phyloP scores from a whole-genome alignment of 2,888 invertebrate genomes.

The Conchocele bisecta region DNA sequence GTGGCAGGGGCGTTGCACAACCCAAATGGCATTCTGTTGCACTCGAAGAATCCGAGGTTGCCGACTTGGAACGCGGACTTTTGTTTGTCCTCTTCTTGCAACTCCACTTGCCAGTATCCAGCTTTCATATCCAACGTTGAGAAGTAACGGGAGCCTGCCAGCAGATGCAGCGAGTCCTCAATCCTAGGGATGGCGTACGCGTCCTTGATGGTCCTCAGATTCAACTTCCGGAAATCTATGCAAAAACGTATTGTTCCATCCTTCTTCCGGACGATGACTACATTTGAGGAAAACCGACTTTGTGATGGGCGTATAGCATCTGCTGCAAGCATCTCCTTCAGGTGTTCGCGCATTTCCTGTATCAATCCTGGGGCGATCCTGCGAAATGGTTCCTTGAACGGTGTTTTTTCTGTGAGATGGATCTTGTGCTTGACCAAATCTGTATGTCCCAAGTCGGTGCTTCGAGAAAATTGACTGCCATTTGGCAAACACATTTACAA shows the following conservation, averaged over 20 bases:
- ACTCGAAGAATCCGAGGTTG: too few species aligned
- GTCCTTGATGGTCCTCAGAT: slow-evolving; percentile 15
- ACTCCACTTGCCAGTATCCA: too few species aligned
- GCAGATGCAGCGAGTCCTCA: too few species aligned
- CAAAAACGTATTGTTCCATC: slow-evolving; percentile 17
- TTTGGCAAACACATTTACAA: slow-evolving; percentile 6
- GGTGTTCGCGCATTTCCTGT: slow-evolving; percentile 20
- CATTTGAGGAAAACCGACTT: slow-evolving; percentile 18
- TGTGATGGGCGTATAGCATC: too few species aligned
- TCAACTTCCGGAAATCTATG: slow-evolving; percentile 18
- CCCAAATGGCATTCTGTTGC: too few species aligned
- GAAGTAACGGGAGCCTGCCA: slow-evolving; percentile 14
- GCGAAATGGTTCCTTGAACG: slow-evolving; percentile 23
- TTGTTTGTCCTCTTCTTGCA: slow-evolving; percentile 16
- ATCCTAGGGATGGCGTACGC: too few species aligned
- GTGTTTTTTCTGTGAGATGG: slow-evolving; percentile 7
- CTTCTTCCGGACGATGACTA: slow-evolving; percentile 26
- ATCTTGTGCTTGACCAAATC: slow-evolving; percentile 14
- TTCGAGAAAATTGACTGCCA: slow-evolving; percentile 22
- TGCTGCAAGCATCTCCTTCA: too few species aligned
- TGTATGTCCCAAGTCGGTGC: slow-evolving; percentile 15
- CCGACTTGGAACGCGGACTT: slow-evolving; percentile 32
- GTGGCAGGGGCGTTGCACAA: slow-evolving; percentile 25
- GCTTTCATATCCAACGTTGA: too few species aligned
- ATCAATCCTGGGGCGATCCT: slow-evolving; percentile 8